phyloP scores from a whole-genome alignment of 2,113 vertebrate species.

The Phalacrocorax brasilianus region DNA sequence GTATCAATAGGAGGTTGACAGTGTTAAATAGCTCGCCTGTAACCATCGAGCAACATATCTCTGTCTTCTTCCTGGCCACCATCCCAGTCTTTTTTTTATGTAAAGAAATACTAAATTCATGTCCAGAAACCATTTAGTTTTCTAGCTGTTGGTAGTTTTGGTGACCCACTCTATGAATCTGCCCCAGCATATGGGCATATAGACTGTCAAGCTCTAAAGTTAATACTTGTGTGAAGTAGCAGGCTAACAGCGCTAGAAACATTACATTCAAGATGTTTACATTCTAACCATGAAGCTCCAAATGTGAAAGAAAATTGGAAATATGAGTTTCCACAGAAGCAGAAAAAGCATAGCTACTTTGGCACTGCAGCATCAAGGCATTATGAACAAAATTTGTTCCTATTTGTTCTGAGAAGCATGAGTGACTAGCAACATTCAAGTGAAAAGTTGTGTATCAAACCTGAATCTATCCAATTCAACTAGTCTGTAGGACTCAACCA shows the following conservation, averaged over 20 bases:
- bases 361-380: neutral
- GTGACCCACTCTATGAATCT: neutral
- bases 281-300: neutral
- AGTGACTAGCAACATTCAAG: neutral
- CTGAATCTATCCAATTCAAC: neutral
- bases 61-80: neutral
- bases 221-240: neutral
- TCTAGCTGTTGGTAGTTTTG: neutral
- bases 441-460: neutral
- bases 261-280: neutral
- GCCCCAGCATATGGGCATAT: neutral
- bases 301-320: neutral
- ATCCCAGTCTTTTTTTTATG: neutral
- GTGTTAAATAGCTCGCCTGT: neutral
- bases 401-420: neutral
- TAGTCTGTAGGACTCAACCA: neutral
- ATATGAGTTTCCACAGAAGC: neutral
- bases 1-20: neutral
- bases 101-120: neutral
- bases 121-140: conserved; percentile 1
- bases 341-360: neutral
- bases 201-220: neutral
- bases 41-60: neutral
- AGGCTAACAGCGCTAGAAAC: conserved; percentile 22
- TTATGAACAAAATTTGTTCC: neutral